Base-by-base conservation (phyloP, 2,113 vertebrate genomes). In the Spea multiplicata region DNA sequence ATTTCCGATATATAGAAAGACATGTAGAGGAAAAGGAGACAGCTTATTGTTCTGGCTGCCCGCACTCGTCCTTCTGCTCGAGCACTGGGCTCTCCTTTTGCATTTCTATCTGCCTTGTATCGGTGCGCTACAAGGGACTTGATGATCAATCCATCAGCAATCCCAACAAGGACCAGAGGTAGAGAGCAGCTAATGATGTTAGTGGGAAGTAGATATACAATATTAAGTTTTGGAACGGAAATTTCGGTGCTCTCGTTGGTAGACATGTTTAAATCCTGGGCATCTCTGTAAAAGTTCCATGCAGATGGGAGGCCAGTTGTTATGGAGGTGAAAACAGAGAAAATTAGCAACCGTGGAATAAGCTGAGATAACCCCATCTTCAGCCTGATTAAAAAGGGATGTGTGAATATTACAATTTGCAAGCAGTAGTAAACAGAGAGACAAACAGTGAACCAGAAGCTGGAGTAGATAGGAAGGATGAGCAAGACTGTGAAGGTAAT, bases 341-440 rank as follows among this genome's bases (percentile, higher is more conserved):
- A 55, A 17, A 87, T 71, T 3, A 88, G 50, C 30, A 88, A 13
- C 16, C 57, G 55, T 10, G 71, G 66, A 6, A 77, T 67, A 61
- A 71, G 80, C 30, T 55, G 72, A 68, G 82, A 80, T 50, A 87
- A 3, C 67, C 78, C 81, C 6, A 53, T 57, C 30, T 80, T 83
- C n/a, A 84, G 2, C 7, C 5, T 9, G 16, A 85, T 50, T 47
- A 85, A 65, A 61, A 78, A 62, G 73, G 75, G 0, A 3, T 82
- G 81, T 5, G 82, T 85, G 64, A 84, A 85, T 12, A 16, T 81
- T 64, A 65, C 73, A 3, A 84, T 81, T 76, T 84, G 86, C 46
- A 83, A 81, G 44, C 83, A 87, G 69, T 85, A 85, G 71, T 85
- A 71, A 52, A 88, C 74, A 12, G 86, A 84, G 67, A 89, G 84